These are phyloP conservation scores for Mungos mungo DNA, from an alignment of 2,113 vertebrate genomes.

Conservation along the genomic window DNA sequence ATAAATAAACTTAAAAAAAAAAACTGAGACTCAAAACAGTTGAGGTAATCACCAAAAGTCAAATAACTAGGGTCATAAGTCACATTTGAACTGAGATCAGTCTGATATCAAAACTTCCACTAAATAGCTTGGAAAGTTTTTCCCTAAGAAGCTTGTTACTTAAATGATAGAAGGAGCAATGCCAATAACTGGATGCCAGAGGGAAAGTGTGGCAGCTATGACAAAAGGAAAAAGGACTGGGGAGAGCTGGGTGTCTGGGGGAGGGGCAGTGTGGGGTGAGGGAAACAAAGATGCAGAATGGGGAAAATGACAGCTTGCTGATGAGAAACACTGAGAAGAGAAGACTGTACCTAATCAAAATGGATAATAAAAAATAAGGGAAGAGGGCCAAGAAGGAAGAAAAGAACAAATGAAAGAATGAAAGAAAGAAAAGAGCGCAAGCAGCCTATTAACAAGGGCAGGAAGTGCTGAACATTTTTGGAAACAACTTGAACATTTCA, in stretches of 20 bases:
- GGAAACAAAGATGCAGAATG: background rate
- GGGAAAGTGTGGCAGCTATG: background rate
- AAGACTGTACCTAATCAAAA: background rate
- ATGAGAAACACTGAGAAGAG: background rate
- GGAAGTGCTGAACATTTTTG: constrained; percentile 59
- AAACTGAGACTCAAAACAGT: background rate
- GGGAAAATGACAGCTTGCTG: too few relatives aligned
- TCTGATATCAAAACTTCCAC: background rate
- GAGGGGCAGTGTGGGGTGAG: background rate
- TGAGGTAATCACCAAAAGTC: background rate
- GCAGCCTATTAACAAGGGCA: constrained; percentile 14
- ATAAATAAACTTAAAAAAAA: too few relatives aligned
- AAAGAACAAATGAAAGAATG: background rate
- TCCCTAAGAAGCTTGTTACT: background rate
- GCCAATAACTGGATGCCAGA: background rate
- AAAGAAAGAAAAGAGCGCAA: background rate
- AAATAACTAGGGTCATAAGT: background rate
- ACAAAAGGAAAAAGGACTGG: background rate
- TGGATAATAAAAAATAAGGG: background rate
- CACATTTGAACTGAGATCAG: background rate
- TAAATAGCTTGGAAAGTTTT: background rate
- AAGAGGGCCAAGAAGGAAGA: background rate
- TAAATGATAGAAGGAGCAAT: background rate
- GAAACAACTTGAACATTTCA: constrained; percentile 56
- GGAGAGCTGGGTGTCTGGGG: background rate